These are phyloP conservation scores for Kryptolebias marmoratus DNA, from an alignment of 2,113 vertebrate species.

Conservation along the genomic window DNA sequence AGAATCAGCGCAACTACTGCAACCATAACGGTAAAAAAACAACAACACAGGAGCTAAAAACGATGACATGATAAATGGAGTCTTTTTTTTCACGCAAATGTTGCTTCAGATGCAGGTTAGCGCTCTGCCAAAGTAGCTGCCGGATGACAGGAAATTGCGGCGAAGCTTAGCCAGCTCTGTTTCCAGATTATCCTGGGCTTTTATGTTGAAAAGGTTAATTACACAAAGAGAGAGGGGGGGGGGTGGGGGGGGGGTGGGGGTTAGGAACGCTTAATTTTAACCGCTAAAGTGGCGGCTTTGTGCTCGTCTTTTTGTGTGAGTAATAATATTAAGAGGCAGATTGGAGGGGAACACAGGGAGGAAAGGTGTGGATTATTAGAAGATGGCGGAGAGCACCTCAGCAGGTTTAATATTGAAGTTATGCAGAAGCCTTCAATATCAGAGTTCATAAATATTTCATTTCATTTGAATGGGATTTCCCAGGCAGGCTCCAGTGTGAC, in stretches of 20 bases:
- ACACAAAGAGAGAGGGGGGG: background rate
- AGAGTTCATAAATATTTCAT: constrained; percentile 58
- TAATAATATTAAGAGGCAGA: constrained; percentile 8
- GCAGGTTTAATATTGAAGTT: constrained; percentile 53
- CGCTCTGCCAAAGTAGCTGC: background rate
- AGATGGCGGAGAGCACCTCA: constrained; percentile 36
- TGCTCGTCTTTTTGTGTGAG: background rate
- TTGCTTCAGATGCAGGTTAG: background rate
- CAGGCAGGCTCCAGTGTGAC: constrained; percentile 29
- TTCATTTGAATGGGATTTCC: constrained; percentile 51
- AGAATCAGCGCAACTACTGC: background rate
- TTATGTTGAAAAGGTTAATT: background rate
- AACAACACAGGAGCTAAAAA: background rate
- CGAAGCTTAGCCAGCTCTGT: background rate
- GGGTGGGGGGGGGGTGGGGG: too few relatives aligned
- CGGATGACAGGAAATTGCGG: background rate
- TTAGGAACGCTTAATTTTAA: constrained; percentile 8
- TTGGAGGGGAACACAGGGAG: constrained; percentile 3
- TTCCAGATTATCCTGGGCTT: background rate
- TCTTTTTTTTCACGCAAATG: too few relatives aligned
- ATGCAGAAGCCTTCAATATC: constrained; percentile 40
- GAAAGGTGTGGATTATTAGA: constrained; percentile 33
- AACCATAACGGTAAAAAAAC: background rate
- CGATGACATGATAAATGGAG: background rate
- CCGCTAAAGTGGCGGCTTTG: background rate